These are phyloP conservation scores for Drepana arcuata DNA, from an alignment of 1,140 invertebrate genomes.

Conservation along the genomic window DNA sequence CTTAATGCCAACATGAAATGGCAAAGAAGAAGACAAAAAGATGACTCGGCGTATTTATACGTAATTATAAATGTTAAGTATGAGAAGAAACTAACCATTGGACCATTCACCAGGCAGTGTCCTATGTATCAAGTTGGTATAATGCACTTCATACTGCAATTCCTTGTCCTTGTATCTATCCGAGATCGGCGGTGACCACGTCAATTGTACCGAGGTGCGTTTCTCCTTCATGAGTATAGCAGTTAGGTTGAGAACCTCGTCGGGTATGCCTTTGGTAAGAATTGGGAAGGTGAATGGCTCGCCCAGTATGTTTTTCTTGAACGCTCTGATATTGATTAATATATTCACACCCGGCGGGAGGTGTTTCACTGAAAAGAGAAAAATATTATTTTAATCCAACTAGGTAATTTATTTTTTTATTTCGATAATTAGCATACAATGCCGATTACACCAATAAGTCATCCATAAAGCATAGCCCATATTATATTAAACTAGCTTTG, in stretches of 20 bases:
- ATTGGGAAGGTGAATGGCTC: slow-evolving; percentile 66
- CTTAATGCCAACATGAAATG: too few relatives aligned
- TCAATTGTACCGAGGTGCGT: slow-evolving; percentile 76
- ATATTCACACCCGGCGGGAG: slow-evolving; percentile 73
- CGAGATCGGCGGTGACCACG: slow-evolving; percentile 75
- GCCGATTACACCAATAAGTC: too few relatives aligned
- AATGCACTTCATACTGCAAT: slow-evolving; percentile 72
- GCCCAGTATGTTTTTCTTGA: slow-evolving; percentile 75
- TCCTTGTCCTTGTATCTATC: slow-evolving; percentile 41
- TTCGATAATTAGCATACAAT: too few relatives aligned
- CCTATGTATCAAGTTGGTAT: slow-evolving; percentile 29
- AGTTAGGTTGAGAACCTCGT: slow-evolving; percentile 55
- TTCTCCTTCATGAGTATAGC: slow-evolving; percentile 71
- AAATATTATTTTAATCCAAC: too few relatives aligned
- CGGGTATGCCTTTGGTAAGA: slow-evolving; percentile 70
- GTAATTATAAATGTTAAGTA: slow-evolving; percentile 5
- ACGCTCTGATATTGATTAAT: slow-evolving; percentile 75
- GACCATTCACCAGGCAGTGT: slow-evolving; percentile 21
- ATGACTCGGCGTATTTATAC: too few relatives aligned
- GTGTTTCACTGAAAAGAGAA: slow-evolving; percentile 44
- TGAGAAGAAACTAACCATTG: slow-evolving; percentile 33
- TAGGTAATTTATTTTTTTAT: too few relatives aligned
- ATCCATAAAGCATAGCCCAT: too few relatives aligned
- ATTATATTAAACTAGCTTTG: too few relatives aligned
- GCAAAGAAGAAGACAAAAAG: too few relatives aligned